Evolutionary conservation across 1,140 invertebrate species (phyloP).

Genomic region (Colletes gigas): DNA sequence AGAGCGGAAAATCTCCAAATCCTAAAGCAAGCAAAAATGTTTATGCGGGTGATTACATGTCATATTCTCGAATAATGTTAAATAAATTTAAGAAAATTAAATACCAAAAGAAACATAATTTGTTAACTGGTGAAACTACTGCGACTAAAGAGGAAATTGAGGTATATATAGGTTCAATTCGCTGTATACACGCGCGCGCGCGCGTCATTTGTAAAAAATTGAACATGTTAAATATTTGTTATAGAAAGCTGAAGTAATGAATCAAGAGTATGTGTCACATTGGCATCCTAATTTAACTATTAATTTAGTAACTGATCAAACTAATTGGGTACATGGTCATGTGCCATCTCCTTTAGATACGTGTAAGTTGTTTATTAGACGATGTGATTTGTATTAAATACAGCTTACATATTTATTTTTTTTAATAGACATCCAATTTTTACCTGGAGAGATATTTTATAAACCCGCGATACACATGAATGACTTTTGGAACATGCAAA

Average conservation of each 20-base stretch:
- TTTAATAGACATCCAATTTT: slow-evolving; percentile 90
- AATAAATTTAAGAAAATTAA: slow-evolving; percentile 96
- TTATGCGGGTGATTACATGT: slow-evolving; percentile 87
- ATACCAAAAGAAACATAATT: slow-evolving; percentile 95
- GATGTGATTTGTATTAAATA: slow-evolving; percentile 20
- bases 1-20: slow-evolving; percentile 90
- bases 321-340: slow-evolving; percentile 93
- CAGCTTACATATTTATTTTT: slow-evolving; percentile 26
- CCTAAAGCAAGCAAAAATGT: slow-evolving; percentile 84
- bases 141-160: slow-evolving; percentile 87
- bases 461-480: slow-evolving; percentile 98
- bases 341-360: slow-evolving; percentile 96
- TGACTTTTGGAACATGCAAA: slow-evolving; percentile 99
- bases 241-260: slow-evolving; percentile 90
- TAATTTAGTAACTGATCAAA: slow-evolving; percentile 97
- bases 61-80: slow-evolving; percentile 90
- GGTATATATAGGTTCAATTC: slow-evolving; percentile 64
- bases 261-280: slow-evolving; percentile 95
- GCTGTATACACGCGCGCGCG: background rate
- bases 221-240: slow-evolving; percentile 39
- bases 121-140: slow-evolving; percentile 95
- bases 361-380: slow-evolving; percentile 82
- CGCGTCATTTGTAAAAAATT: slow-evolving; percentile 25
- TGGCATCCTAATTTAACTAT: slow-evolving; percentile 99
- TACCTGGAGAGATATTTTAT: slow-evolving; percentile 90